Evolutionary conservation across 2,113 vertebrate genomes (phyloP), one percentile per base, ranked within the genome.

Genomic region (Heterocephalus glaber): DNA sequence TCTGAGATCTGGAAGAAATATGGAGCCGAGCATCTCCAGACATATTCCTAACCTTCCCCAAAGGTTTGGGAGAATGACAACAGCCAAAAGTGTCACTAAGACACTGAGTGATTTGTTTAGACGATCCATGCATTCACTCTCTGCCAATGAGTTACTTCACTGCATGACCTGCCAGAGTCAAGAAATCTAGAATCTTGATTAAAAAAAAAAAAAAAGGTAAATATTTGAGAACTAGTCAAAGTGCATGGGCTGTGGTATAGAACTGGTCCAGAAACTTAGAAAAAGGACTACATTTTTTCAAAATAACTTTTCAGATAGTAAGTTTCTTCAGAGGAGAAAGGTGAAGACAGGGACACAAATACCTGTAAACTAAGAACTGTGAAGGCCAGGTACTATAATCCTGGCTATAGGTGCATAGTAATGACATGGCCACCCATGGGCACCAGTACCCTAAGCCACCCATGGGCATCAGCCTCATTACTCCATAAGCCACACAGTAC

Each of bases 1-100:
- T 80, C 93, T 98, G 90, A 97, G 98, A 96, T 98, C 98, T 96
- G 98, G 98, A 90, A 98, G 98, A 97, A 98, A 96, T 65, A 96
- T 90, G 94, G 93, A 92, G 84, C 96, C 96, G 1, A 96, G 77
- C 41, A 80, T 93, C 44, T 72, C 47, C 8, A 97, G 97, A 60
- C 70, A 0, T 8, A 14, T 76, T 76, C 94, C 95, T 58, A 97
- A 98, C 81, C 95, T 97, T 79, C 93, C 98, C 79, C 95, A 97
- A 35, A 98, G 98, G 74, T 97, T 97, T 97, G 98, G 97, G 47
- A 98, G 98, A 97, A 96, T 4, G 2, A 82, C 97, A 22, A 16
- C 61, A 81, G 33, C 91, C 81, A 97, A 89, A 96, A 90, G 95
- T 74, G 87, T 74, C 82, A 65, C 97, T 47, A 95, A 93, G 61